Conservation (phyloP, 1,140 invertebrate species). For the Rhizoglyphus robini region DNA sequence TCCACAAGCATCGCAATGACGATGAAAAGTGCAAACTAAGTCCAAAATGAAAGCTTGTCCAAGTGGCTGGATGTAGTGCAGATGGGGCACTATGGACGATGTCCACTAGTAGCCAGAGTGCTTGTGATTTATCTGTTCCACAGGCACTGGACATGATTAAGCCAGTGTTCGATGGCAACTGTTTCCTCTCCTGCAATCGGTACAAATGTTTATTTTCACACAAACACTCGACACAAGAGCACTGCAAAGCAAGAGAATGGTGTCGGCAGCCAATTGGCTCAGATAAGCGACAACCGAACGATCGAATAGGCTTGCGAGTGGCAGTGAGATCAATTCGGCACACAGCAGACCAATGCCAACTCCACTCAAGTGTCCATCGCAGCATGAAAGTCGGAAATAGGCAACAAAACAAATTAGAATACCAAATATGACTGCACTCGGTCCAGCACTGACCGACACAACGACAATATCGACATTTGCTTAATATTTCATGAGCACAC, state of each 20-base stretch:
- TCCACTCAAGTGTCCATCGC: neutral
- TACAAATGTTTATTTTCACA: slow-evolving; percentile 9
- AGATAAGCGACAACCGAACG: neutral
- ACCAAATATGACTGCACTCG: slow-evolving; percentile 6
- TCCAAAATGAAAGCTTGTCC: neutral
- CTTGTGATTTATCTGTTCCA: neutral
- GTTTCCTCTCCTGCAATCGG: neutral
- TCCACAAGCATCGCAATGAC: no score
- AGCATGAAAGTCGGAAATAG: neutral
- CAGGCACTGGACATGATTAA: neutral
- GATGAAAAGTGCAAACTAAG: no score
- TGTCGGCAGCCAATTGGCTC: neutral
- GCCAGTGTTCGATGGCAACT: neutral
- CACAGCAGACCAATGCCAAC: no score
- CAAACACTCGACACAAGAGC: slow-evolving; percentile 1
- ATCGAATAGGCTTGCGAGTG: neutral
- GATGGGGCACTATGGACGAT: no score
- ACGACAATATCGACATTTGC: neutral
- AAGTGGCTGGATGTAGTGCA: no score
- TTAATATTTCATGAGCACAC: slow-evolving; percentile 6
- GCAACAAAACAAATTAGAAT: slow-evolving; percentile 12
- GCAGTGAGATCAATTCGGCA: no score
- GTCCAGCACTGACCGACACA: neutral
- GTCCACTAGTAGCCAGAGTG: no score
- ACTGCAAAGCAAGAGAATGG: neutral